phyloP scores from a whole-genome alignment of 2,797 vertebrate genomes.

The Cheirogaleus major region DNA sequence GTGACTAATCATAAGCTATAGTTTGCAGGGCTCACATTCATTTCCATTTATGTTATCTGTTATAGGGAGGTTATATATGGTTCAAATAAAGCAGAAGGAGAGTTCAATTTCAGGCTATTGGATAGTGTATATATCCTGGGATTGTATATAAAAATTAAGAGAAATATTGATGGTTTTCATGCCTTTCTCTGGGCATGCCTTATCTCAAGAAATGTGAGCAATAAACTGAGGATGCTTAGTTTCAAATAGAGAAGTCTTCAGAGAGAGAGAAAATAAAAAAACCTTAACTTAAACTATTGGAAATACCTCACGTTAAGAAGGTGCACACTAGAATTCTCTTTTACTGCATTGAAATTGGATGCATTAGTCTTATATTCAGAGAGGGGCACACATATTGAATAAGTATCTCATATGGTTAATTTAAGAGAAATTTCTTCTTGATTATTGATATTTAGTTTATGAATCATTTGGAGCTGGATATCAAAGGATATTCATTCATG shows the following conservation, averaged over 20 bases:
- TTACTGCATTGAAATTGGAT: background rate
- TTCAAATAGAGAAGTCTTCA: background rate
- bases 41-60: background rate
- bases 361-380: background rate
- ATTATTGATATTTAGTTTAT: background rate
- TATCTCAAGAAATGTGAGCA: background rate
- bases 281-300: background rate
- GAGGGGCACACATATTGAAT: background rate
- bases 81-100: slow-evolving; percentile 1
- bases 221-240: background rate
- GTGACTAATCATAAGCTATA: background rate
- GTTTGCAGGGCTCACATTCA: background rate
- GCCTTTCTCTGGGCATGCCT: background rate
- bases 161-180: background rate
- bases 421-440: background rate
- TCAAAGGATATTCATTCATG: background rate
- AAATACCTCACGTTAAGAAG: background rate
- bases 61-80: background rate
- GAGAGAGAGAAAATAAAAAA: background rate
- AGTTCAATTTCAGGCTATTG: slow-evolving; percentile 29
- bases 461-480: background rate
- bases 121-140: background rate
- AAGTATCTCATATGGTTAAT: background rate
- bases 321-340: background rate
- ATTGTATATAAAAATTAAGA: slow-evolving; percentile 28